Evolutionary conservation across 1,140 invertebrate species (phyloP).

Genomic region (Pteromalus puparum): DNA sequence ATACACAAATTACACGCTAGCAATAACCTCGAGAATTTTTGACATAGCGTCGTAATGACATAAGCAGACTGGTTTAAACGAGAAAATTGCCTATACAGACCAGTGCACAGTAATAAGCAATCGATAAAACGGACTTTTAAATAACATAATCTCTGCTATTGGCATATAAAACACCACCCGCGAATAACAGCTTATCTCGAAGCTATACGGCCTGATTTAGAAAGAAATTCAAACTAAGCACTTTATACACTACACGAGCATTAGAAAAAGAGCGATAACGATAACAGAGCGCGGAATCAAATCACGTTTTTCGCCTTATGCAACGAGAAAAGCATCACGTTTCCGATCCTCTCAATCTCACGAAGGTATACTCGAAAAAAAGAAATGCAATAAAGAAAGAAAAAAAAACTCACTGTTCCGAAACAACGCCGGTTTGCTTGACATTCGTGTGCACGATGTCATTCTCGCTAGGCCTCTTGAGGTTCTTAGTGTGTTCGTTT

Average conservation of each 20-base stretch:
- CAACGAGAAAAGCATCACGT: not conserved
- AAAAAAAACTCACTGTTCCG: conserved; percentile 63
- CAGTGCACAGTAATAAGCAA: too few species aligned
- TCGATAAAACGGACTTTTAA: too few species aligned
- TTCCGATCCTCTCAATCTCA: not conserved
- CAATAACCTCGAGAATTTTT: too few species aligned
- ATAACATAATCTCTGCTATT: not conserved
- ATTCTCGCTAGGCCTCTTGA: conserved; percentile 64
- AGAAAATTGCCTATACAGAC: too few species aligned
- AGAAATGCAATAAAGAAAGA: conserved; percentile 40
- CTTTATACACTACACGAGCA: not conserved
- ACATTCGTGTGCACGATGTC: conserved; percentile 63
- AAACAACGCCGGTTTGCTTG: conserved; percentile 56
- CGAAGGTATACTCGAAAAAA: not conserved
- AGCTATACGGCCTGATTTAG: not conserved
- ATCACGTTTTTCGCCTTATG: not conserved
- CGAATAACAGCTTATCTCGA: not conserved
- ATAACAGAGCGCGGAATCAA: not conserved
- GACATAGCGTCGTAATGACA: too few species aligned
- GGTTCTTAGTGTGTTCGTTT: conserved; percentile 57
- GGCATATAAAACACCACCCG: not conserved
- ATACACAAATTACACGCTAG: too few species aligned
- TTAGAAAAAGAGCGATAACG: not conserved
- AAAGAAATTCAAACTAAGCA: not conserved
- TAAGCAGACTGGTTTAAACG: too few species aligned